Percentiles rank a stretch among this genome's conserved stretches.
phyloP scores from a whole-genome alignment of 2,888 invertebrate genomes.

The Phragmatobia fuliginosa region DNA sequence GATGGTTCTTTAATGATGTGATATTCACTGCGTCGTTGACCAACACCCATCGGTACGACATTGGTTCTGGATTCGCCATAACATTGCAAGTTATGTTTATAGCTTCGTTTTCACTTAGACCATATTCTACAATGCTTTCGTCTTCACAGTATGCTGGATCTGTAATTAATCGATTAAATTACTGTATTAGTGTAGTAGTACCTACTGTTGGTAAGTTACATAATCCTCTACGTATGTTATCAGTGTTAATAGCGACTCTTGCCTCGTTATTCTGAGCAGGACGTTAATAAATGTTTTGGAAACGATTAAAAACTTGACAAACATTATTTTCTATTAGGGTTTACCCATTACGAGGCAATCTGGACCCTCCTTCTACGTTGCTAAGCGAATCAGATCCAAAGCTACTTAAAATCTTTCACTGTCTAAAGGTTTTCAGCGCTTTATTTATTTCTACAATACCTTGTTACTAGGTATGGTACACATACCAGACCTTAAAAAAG shows the following conservation, averaged over 20 bases:
- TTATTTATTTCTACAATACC: neutral
- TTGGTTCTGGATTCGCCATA: conserved; percentile 68
- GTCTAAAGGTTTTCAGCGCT: neutral
- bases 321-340: neutral
- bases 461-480: neutral
- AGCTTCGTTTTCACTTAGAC: conserved; percentile 69
- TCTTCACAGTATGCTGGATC: conserved; percentile 77
- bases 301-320: too few species aligned
- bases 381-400: neutral
- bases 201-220: too few species aligned
- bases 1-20: conserved; percentile 54
- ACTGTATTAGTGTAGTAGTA: too few species aligned
- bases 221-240: neutral
- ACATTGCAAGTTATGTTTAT: conserved; percentile 76
- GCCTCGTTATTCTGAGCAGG: too few species aligned
- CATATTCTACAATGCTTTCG: conserved; percentile 66
- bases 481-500: neutral
- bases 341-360: neutral
- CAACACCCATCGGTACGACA: conserved; percentile 71
- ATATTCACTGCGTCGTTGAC: conserved; percentile 65
- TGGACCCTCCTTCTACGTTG: neutral
- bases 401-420: neutral
- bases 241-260: neutral
- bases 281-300: too few species aligned
- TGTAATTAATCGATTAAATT: conserved; percentile 40